Percentiles rank a stretch among this genome's conserved stretches.
These are phyloP conservation scores for Eretmochelys imbricata DNA, from an alignment of 2,113 vertebrate genomes.

Conservation along the genomic window DNA sequence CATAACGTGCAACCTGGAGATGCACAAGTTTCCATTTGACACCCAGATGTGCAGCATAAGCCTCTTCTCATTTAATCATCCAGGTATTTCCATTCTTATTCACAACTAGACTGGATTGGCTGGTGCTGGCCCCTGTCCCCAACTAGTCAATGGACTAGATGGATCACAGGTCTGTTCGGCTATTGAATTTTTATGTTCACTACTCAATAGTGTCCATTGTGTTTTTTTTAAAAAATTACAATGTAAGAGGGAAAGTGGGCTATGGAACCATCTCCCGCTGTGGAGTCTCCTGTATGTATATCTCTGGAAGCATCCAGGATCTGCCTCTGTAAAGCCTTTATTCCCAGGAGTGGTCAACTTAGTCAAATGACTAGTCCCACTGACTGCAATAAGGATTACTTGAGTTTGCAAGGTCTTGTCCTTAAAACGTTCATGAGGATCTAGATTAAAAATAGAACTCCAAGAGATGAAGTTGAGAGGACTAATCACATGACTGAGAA, in stretches of 20 bases:
- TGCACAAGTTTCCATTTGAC: conserved; percentile 75
- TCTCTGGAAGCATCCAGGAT: not conserved
- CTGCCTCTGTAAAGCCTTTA: not conserved
- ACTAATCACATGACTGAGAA: not conserved
- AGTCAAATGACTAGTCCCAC: not conserved
- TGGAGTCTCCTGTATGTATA: not conserved
- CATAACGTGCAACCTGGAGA: conserved; percentile 52
- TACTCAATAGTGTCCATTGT: not conserved
- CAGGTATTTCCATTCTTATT: conserved; percentile 28
- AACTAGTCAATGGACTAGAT: not conserved
- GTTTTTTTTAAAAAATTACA: not conserved
- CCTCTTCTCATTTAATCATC: conserved; percentile 12
- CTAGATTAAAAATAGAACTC: not conserved
- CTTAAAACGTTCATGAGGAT: not conserved
- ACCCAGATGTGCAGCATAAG: conserved; percentile 58
- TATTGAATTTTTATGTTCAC: not conserved
- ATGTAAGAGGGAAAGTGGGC: not conserved
- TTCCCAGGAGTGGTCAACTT: not conserved
- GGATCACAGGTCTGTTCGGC: not conserved
- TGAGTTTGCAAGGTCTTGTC: not conserved
- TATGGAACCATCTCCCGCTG: not conserved
- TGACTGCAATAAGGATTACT: not conserved
- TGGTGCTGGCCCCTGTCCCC: not conserved
- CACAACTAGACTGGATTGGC: not conserved
- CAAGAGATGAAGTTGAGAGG: not conserved